Evolutionary conservation across 2,888 invertebrate genomes (phyloP), one percentile per base, ranked within the genome.

Genomic region (Hoplodrina ambigua): DNA sequence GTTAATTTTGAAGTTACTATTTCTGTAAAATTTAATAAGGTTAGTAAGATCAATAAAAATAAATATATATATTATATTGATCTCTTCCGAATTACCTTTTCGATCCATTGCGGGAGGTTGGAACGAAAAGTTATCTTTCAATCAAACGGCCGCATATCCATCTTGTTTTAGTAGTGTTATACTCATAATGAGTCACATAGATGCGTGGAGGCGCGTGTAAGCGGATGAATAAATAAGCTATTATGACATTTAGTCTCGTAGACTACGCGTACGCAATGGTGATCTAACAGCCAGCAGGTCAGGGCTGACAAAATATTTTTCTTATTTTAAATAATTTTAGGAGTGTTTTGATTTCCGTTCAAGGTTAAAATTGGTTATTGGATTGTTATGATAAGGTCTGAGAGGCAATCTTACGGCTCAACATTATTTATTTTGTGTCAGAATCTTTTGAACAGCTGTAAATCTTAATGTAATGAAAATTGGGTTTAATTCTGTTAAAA

Each of bases 251-350:
- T 13, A 75, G 65, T 71, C 37, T 67, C 67, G 69, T 79, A 72
- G 49, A 72, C 75, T 81, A 76, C 78, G 80, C 70, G 66, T 82
- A 78, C 78, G 80, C 70, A 69, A 74, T 61, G 61, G 44, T 68
- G 72, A 64, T 70, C 63, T 74, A 64, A 80, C 58, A 72, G 46
- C 17, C 46, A 15, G 82, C 44, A 11, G 82, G 78, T 84, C 85
- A 88, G 86, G 88, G 88, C 62, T 88, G 86, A 56, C 87, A 69
- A 70, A 81, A 82, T 78, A 75, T 76, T 81, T 50, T 73, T 69
- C 10, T 72, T 30, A 60, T 54, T 56, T 69, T 59, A 66, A n/a
- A 57, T 58, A 46, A 33, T 69, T 80, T 73, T 72, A 13, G 49
- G 33, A 60, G 30, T 68, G 63, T 67, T 76, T 80, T 66, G 56